Evolutionary conservation across 2,888 invertebrate genomes (phyloP).

Genomic region (Aricia artaxerxes): DNA sequence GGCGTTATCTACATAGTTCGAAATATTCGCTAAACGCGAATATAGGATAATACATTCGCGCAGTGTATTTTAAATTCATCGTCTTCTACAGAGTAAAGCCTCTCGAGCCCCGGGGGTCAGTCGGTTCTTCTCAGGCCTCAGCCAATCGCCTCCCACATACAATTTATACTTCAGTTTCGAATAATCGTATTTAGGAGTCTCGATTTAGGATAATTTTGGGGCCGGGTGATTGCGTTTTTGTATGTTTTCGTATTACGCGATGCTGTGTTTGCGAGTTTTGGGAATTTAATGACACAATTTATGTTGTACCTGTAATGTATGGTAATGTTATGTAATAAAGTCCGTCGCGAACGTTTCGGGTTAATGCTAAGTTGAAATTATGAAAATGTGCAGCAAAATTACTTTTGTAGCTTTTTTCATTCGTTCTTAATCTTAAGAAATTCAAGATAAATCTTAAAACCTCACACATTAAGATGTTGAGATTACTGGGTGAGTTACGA

Average conservation of each 20-base stretch:
- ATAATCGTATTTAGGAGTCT: neutral
- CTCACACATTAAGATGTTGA: neutral
- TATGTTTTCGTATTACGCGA: neutral
- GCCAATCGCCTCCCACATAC: neutral
- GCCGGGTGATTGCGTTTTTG: neutral
- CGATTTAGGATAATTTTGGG: neutral
- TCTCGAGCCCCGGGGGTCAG: conserved; percentile 5
- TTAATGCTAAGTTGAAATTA: conserved; percentile 5
- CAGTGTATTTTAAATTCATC: neutral
- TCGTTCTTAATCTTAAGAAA: neutral
- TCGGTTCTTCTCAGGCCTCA: neutral
- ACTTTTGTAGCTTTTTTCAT: neutral
- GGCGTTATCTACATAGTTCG: too few species aligned
- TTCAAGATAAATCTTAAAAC: neutral
- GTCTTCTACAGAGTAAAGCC: conserved; percentile 1
- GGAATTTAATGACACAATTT: conserved; percentile 1
- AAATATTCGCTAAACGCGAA: neutral
- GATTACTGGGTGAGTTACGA: neutral
- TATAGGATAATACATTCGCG: neutral
- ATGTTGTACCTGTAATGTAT: conserved; percentile 5
- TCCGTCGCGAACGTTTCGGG: neutral
- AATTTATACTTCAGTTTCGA: conserved; percentile 11
- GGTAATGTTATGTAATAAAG: conserved; percentile 15
- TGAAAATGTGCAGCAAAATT: neutral
- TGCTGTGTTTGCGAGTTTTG: neutral